Percentiles rank a stretch among this genome's conserved stretches.
Conservation (phyloP, 2,888 invertebrate species). For the Hydraecia micacea region DNA sequence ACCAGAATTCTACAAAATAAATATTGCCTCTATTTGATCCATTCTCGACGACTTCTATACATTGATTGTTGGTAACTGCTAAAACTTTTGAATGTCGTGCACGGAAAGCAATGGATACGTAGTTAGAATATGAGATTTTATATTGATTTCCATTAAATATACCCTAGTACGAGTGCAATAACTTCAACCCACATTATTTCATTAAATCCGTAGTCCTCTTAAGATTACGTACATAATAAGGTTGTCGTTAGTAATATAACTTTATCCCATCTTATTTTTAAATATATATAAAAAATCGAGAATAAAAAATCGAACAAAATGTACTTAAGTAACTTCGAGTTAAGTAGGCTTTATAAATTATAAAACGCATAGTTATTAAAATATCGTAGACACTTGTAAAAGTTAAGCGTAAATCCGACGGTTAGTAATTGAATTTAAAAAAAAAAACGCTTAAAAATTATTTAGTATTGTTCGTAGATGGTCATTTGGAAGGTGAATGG, state of each 20-base stretch:
- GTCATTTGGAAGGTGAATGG: conserved; percentile 67
- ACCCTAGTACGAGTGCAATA: conserved; percentile 77
- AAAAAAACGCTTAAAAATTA: conserved; percentile 85
- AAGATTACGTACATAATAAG: conserved; percentile 83
- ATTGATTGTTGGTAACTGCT: conserved; percentile 39
- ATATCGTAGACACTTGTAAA: conserved; percentile 86
- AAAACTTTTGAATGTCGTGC: conserved; percentile 49
- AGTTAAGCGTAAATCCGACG: conserved; percentile 83
- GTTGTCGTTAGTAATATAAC: conserved; percentile 86
- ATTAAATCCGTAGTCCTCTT: conserved; percentile 77
- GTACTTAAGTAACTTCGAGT: conserved; percentile 89
- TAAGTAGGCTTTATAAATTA: conserved; percentile 90
- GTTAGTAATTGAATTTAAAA: conserved; percentile 85
- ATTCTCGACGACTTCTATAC: conserved; percentile 54
- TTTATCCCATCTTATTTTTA: conserved; percentile 84
- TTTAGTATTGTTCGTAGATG: conserved; percentile 83
- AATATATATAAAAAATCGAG: conserved; percentile 79
- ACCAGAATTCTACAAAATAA: conserved; percentile 13
- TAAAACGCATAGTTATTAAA: conserved; percentile 86
- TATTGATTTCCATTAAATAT: conserved; percentile 69
- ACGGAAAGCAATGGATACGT: conserved; percentile 55
- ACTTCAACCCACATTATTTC: conserved; percentile 71
- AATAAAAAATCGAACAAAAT: conserved; percentile 87
- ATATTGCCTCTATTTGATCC: conserved; percentile 20
- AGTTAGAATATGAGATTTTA: conserved; percentile 53